These are phyloP conservation scores for Lordiphosa collinella DNA, from an alignment of 1,140 invertebrate genomes.

Conservation along the genomic window DNA sequence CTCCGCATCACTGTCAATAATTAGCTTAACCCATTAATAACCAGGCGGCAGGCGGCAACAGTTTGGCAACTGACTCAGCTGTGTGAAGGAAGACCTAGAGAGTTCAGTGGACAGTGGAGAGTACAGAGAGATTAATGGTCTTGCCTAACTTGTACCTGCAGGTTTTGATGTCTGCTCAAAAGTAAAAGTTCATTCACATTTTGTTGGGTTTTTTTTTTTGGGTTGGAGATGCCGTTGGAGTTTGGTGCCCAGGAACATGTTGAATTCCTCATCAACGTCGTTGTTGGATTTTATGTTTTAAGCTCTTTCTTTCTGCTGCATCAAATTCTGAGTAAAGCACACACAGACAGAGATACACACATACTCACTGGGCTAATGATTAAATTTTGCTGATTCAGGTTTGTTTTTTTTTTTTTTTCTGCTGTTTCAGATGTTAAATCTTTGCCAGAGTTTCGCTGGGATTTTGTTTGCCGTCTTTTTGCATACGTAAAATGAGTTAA, in stretches of 20 bases:
- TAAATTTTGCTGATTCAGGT: slow-evolving; percentile 64
- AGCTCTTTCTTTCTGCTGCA: slow-evolving; percentile 26
- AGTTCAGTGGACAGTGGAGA: not conserved
- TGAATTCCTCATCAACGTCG: slow-evolving; percentile 4
- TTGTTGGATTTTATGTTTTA: slow-evolving; percentile 23
- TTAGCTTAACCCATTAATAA: slow-evolving; percentile 78
- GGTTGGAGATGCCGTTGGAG: not conserved
- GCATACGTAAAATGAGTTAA: not conserved
- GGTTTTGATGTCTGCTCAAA: slow-evolving; percentile 22
- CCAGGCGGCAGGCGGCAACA: slow-evolving; percentile 7
- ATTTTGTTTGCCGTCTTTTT: slow-evolving; percentile 2
- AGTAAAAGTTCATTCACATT: slow-evolving; percentile 70
- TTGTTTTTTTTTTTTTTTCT: slow-evolving; percentile 11
- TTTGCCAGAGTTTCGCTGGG: not conserved
- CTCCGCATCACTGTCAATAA: slow-evolving; percentile 59
- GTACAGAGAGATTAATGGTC: slow-evolving; percentile 34
- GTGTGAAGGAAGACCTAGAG: not conserved
- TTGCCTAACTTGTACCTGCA: slow-evolving; percentile 28
- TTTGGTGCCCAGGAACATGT: not conserved
- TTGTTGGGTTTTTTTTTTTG: slow-evolving; percentile 18
- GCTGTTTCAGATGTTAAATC: slow-evolving; percentile 21
- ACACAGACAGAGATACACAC: slow-evolving; percentile 5
- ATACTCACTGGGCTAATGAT: slow-evolving; percentile 37
- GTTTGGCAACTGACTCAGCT: slow-evolving; percentile 53
- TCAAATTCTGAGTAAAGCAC: slow-evolving; percentile 35